Conservation (phyloP, 1,140 invertebrate species). For the Lutraria rhynchaena region DNA sequence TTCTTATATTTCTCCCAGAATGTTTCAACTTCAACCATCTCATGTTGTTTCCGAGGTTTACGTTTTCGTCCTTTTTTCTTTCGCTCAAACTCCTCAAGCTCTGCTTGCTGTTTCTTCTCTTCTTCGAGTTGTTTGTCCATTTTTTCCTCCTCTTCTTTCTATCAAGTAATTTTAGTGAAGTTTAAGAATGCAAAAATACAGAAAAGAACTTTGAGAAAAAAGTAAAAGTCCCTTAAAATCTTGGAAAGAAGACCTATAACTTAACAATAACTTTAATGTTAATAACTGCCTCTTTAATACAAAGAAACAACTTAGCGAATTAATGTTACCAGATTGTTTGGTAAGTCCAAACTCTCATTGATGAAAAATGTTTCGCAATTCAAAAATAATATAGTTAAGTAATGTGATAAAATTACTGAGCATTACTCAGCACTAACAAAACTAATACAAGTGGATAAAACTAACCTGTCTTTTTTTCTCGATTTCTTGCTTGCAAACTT, state of each 20-base stretch:
- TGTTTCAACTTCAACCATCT: slow-evolving; percentile 59
- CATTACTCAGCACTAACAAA: no score
- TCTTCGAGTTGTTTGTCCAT: slow-evolving; percentile 73
- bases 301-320: neutral
- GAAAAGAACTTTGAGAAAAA: neutral
- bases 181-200: neutral
- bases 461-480: slow-evolving; percentile 76
- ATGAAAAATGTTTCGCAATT: no score
- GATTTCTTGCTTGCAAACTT: slow-evolving; percentile 72
- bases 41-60: slow-evolving; percentile 70
- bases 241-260: neutral
- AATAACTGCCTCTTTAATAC: neutral
- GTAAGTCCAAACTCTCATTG: no score
- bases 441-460: no score
- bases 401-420: no score
- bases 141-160: slow-evolving; percentile 73
- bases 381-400: no score
- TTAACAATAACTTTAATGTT: neutral
- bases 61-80: slow-evolving; percentile 71
- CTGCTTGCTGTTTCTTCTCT: slow-evolving; percentile 71
- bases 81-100: slow-evolving; percentile 78
- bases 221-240: neutral
- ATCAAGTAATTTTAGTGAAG: slow-evolving; percentile 39
- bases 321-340: neutral
- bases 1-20: slow-evolving; percentile 65